These are phyloP conservation scores for Nebria brevicollis DNA, from an alignment of 2,888 invertebrate genomes.

Conservation along the genomic window DNA sequence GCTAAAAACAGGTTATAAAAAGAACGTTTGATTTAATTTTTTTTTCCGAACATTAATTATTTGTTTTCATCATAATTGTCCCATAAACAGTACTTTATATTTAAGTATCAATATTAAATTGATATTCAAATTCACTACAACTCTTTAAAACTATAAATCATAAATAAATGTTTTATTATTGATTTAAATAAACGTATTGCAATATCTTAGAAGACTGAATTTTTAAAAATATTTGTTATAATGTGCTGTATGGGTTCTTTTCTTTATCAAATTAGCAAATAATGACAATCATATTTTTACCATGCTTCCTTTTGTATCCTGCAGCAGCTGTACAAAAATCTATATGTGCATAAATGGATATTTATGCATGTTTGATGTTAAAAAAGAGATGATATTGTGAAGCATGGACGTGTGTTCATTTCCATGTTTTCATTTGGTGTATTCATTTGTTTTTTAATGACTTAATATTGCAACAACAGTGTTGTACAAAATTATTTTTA, in stretches of 20 bases:
- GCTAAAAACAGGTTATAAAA: no score
- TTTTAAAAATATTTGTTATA: no score
- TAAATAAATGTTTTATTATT: no score
- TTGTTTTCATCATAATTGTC: no score
- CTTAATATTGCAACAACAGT: slow-evolving; percentile 2
- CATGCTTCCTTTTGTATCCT: neutral
- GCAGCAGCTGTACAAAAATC: neutral
- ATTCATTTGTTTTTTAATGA: slow-evolving; percentile 10
- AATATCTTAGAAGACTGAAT: no score
- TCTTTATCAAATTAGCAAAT: slow-evolving; percentile 11
- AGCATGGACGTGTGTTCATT: slow-evolving; percentile 13
- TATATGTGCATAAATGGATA: slow-evolving; percentile 14
- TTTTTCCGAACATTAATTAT: no score
- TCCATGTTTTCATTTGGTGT: slow-evolving; percentile 26
- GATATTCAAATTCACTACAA: no score
- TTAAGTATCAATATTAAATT: no score
- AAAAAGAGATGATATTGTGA: slow-evolving; percentile 2
- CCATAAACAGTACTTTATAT: no score
- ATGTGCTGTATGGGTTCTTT: slow-evolving; percentile 11
- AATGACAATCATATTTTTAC: neutral
- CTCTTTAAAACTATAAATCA: no score
- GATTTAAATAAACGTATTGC: no score
- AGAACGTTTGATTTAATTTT: no score
- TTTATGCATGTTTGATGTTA: slow-evolving; percentile 23
- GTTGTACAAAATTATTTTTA: slow-evolving; percentile 8